Evolutionary conservation across 2,888 invertebrate genomes (phyloP), one percentile per base, ranked within the genome.

Genomic region (Cheilosia vernalis): DNA sequence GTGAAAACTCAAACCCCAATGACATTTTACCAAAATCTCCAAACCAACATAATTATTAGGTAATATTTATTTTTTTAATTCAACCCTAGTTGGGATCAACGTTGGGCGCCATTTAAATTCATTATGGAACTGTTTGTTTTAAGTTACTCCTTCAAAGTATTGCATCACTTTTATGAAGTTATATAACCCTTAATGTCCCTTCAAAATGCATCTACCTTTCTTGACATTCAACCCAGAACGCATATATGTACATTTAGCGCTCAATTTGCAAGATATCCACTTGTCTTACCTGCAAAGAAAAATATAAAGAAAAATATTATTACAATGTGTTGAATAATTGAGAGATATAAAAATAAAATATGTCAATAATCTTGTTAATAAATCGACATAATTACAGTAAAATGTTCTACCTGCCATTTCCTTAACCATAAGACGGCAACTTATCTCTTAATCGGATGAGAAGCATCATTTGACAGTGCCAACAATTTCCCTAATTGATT

Each of bases 401-500:
- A 67, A 67, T 76, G 42, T 76, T 66, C 51, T n/a, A 58, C 40
- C 58, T 40, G 30, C 58, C 33, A 44, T 30, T 66, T 66, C 49
- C 58, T 37, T 61, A 40, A 30, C 10, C 42, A n/a, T 42, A 49
- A 63, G 42, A 67, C 42, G 49, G 40, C 70, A 51, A 19, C 66
- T n/a, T 66, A 67, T n/a, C 55, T 66, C 55, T 72, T 78, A 72
- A 78, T 82, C 64, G 60, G 64, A 83, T 49, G 55, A 61, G 33
- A 69, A 40, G 67, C 61, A 42, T 19, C 37, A 15, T 33, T 44
- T 76, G 60, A 49, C 74, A 60, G 74, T 76, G 84, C 80, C 84
- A 84, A 80, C 47, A 77, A 66, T 10, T 63, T 30, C 64, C 53
- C 80, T 70, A 84, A 84, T 80, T 84, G 80, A 80, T 80, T 74